A percentile compares a stretch with the other conserved stretches of the same genome.
Evolutionary conservation across 2,113 vertebrate species (phyloP).

Genomic region (Physeter macrocephalus): DNA sequence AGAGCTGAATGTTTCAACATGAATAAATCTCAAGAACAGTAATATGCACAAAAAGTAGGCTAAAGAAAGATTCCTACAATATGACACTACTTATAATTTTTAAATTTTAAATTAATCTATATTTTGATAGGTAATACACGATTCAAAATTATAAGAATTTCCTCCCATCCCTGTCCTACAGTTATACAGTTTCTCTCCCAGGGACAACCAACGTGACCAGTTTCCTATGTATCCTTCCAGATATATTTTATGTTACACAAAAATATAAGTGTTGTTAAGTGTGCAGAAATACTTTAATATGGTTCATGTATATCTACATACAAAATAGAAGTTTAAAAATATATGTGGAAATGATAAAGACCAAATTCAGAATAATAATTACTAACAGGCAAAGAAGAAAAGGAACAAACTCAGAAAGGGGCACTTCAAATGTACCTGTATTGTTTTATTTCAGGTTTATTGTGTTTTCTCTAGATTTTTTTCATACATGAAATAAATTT

Average conservation of each 20-base stretch:
- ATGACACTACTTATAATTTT: not conserved
- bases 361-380: not conserved
- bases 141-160: not conserved
- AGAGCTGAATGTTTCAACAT: not conserved
- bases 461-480: not conserved
- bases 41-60: not conserved
- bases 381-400: not conserved
- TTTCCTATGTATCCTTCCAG: not conserved
- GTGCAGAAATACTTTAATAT: not conserved
- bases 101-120: not conserved
- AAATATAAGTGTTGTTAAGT: not conserved
- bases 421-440: not conserved
- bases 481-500: not conserved
- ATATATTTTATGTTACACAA: not conserved
- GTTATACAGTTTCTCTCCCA: not conserved
- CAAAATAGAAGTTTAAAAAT: not conserved
- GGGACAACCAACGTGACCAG: not conserved
- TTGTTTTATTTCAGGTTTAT: not conserved
- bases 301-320: not conserved
- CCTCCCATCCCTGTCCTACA: not conserved
- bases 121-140: not conserved
- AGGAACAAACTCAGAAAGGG: not conserved
- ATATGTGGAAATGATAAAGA: not conserved
- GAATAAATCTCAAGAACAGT: not conserved
- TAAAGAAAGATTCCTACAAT: not conserved